phyloP scores from a whole-genome alignment of 2,888 invertebrate genomes.

The Amblyteles armatorius region DNA sequence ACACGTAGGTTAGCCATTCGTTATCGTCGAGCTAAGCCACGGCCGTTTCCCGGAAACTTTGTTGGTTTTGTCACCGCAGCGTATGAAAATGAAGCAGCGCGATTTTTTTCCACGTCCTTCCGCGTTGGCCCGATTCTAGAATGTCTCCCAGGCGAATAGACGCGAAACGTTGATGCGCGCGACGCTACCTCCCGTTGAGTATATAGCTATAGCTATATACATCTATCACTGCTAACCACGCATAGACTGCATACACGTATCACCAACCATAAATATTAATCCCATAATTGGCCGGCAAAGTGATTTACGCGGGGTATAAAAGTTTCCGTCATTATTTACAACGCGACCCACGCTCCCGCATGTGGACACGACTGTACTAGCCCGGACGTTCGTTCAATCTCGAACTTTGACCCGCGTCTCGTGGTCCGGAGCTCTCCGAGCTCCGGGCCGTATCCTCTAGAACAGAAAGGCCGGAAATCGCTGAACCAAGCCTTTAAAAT shows the following conservation, averaged over 20 bases:
- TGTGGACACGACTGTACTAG: neutral
- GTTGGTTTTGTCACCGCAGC: neutral
- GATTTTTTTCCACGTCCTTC: neutral
- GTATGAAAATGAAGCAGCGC: neutral
- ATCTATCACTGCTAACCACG: neutral
- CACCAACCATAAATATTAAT: slow-evolving; percentile 79
- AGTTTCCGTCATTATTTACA: slow-evolving; percentile 72
- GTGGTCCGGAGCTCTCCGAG: neutral
- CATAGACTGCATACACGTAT: slow-evolving; percentile 34
- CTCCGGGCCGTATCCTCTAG: neutral
- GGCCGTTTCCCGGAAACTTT: neutral
- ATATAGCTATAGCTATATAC: slow-evolving; percentile 32
- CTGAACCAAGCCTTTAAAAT: neutral
- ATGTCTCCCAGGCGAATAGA: slow-evolving; percentile 66
- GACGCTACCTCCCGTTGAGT: neutral
- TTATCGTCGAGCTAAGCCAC: neutral
- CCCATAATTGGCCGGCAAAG: slow-evolving; percentile 80
- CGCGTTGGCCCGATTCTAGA: slow-evolving; percentile 30
- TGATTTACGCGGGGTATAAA: slow-evolving; percentile 80
- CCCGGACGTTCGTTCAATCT: slow-evolving; percentile 9
- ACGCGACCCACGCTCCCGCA: slow-evolving; percentile 40
- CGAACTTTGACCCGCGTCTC: neutral
- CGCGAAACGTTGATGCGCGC: slow-evolving; percentile 29
- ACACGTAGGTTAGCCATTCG: neutral
- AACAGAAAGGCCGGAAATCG: neutral